Evolutionary conservation across 2,888 invertebrate species (phyloP).

Genomic region (Gandaritis pyraliata): DNA sequence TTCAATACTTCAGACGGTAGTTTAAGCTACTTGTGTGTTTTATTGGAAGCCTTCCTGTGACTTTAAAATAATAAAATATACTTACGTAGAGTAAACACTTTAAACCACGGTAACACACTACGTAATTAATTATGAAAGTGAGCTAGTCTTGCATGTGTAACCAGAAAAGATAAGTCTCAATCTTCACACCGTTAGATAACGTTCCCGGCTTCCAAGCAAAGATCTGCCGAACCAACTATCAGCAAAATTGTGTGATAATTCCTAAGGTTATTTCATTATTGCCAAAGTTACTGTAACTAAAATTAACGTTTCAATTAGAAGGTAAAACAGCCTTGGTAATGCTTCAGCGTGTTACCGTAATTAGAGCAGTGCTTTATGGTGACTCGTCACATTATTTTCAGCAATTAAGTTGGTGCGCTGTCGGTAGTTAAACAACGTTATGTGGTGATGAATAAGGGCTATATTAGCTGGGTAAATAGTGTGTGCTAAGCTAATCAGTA

Average conservation of each 20-base stretch:
- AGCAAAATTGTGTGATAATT: conserved; percentile 11
- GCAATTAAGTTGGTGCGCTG: conserved; percentile 24
- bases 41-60: too few species aligned
- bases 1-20: too few species aligned
- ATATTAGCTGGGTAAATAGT: background rate
- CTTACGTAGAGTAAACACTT: too few species aligned
- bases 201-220: background rate
- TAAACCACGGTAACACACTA: too few species aligned
- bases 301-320: conserved; percentile 33
- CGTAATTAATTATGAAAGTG: too few species aligned
- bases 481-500: background rate
- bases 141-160: too few species aligned
- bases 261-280: conserved; percentile 9
- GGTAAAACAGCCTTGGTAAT: conserved; percentile 24
- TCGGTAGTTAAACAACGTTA: conserved; percentile 19
- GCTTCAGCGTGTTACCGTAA: conserved; percentile 31
- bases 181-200: background rate
- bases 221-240: background rate
- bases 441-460: conserved; percentile 1
- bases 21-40: too few species aligned
- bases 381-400: conserved; percentile 35
- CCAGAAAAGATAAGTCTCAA: too few species aligned
- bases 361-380: conserved; percentile 32
- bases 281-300: conserved; percentile 19
- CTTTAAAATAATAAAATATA: too few species aligned